phyloP scores from a whole-genome alignment of 2,113 vertebrate species.

The Tursiops truncatus region DNA sequence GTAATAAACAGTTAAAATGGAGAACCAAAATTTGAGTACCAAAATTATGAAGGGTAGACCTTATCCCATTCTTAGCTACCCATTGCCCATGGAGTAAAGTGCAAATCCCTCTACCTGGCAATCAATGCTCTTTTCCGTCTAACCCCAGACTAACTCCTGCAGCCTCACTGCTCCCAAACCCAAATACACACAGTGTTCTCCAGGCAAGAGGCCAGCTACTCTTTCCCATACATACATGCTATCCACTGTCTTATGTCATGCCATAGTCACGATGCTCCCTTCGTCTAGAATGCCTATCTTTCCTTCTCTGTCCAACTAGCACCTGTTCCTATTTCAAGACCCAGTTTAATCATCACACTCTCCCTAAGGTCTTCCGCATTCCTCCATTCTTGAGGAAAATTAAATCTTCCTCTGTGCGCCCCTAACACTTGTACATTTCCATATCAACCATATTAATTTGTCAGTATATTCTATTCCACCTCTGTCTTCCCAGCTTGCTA shows the following conservation, averaged over 20 bases:
- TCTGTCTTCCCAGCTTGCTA: not conserved
- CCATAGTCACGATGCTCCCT: fast-evolving
- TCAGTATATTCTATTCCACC: not conserved
- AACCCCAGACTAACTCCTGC: not conserved
- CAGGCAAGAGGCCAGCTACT: not conserved
- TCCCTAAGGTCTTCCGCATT: not conserved
- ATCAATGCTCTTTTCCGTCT: not conserved
- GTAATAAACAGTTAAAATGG: not conserved
- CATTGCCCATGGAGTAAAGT: not conserved
- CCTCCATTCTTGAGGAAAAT: not conserved
- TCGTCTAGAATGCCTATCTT: not conserved
- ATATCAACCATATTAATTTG: not conserved
- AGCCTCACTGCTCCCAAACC: not conserved
- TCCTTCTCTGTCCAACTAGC: not conserved
- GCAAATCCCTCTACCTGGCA: not conserved
- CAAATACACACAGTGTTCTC: fast-evolving
- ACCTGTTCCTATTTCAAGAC: not conserved
- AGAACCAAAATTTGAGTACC: not conserved
- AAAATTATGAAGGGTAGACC: constrained; percentile 17
- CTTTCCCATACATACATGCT: not conserved
- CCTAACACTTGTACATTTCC: not conserved
- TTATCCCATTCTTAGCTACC: not conserved
- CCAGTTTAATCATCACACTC: not conserved
- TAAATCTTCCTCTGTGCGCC: not conserved
- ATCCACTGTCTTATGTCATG: not conserved